These are phyloP conservation scores for Heterochromis multidens DNA, from an alignment of 2,113 vertebrate species.

Conservation along the genomic window DNA sequence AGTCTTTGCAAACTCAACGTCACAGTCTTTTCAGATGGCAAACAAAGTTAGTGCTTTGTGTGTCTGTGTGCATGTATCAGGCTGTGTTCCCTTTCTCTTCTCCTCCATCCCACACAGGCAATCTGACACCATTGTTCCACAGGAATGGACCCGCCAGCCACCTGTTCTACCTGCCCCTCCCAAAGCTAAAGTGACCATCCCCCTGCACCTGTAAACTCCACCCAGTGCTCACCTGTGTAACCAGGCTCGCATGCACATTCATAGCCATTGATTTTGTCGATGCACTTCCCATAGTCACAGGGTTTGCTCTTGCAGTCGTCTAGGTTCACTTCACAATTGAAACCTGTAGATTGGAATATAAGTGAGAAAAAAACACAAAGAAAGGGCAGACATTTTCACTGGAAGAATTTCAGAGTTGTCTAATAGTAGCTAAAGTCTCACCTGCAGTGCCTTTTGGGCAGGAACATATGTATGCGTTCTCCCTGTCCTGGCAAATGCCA, in stretches of 20 bases:
- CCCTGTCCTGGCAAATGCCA: constrained; percentile 89
- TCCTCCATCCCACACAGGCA: constrained; percentile 44
- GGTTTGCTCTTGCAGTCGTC: constrained; percentile 92
- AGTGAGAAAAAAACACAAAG: background rate
- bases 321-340: constrained; percentile 91
- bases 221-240: constrained; percentile 76
- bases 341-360: constrained; percentile 67
- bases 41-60: constrained; percentile 67
- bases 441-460: constrained; percentile 94
- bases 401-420: background rate
- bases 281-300: constrained; percentile 88
- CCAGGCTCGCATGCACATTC: constrained; percentile 90
- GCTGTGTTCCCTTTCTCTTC: constrained; percentile 55
- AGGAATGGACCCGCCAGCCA: constrained; percentile 62
- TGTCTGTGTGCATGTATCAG: constrained; percentile 53
- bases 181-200: constrained; percentile 53
- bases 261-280: constrained; percentile 92
- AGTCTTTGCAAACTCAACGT: constrained; percentile 39
- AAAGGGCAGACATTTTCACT: background rate
- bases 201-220: constrained; percentile 58
- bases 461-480: constrained; percentile 86
- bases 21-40: constrained; percentile 59
- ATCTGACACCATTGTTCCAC: constrained; percentile 68
- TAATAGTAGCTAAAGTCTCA: constrained; percentile 43
- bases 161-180: constrained; percentile 66